Evolutionary conservation across 2,888 invertebrate genomes (phyloP).

Genomic region (Doris montereyensis): DNA sequence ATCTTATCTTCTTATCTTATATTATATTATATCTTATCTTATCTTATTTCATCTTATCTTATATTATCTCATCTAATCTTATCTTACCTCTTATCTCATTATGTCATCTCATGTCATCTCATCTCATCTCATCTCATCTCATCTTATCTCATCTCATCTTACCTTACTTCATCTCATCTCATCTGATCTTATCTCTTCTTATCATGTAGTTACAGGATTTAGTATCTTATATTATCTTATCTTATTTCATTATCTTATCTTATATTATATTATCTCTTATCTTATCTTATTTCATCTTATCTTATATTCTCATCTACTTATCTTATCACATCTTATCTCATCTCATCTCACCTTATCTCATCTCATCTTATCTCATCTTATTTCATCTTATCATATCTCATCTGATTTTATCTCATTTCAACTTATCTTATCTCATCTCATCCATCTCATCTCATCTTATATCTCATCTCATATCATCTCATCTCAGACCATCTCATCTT

Average conservation of each 20-base stretch:
- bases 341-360: background rate
- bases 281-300: background rate
- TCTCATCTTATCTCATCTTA: slow-evolving; percentile 12
- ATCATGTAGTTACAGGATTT: background rate
- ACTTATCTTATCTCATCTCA: slow-evolving; percentile 22
- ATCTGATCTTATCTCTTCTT: background rate
- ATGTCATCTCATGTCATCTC: background rate
- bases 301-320: background rate
- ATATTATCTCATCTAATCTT: slow-evolving; percentile 42
- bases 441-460: slow-evolving; percentile 33
- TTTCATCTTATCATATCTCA: slow-evolving; percentile 17
- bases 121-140: background rate
- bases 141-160: background rate
- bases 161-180: background rate
- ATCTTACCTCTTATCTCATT: too few relatives aligned
- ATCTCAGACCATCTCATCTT: slow-evolving; percentile 26
- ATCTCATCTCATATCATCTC: slow-evolving; percentile 33
- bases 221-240: background rate
- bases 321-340: background rate
- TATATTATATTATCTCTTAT: background rate
- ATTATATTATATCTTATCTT: background rate
- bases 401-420: slow-evolving; percentile 24
- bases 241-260: background rate
- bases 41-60: slow-evolving; percentile 29
- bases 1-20: background rate